Base-by-base conservation (phyloP, 1,140 invertebrate genomes). In the Metaphire vulgaris region DNA sequence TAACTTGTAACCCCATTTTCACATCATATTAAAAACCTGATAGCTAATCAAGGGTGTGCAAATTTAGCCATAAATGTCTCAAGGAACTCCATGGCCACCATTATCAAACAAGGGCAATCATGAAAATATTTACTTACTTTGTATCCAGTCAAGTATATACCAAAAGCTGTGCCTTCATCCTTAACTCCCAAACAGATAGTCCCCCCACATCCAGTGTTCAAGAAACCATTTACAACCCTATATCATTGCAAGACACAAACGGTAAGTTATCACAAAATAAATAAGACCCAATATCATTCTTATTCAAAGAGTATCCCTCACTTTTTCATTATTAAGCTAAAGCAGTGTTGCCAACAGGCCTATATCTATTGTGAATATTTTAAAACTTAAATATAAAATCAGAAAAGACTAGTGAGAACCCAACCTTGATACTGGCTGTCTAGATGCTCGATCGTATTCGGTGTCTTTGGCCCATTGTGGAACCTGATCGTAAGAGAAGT, bases 201-300 rank as follows among this genome's bases (percentile, higher is more conserved):
- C 26, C 86, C 86, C 64, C 86, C 86, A 66, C 78, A 77, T 0
- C 84, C 85, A 41, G 83, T 84, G 78, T 87, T 87, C 2, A 87
- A 78, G 77, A 85, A 86, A 0, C 79, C 85, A 83, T 84, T 85
- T 0, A 86, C 30, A 31, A 80, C 77, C 69, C 85, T 86, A 78
- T 33, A 83, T 79, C 72, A 67, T 76, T 74, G 65, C 65, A 74
- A 2, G 67, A 15, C 0, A 29, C 15, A n/a, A 28, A 21, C 34
- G 28, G 28, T 2, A 65, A 64, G 33, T 73, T n/a, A 73, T 16
- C 16, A n/a, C 21, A n/a, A n/a, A n/a, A n/a, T n/a, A n/a, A n/a
- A n/a, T n/a, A n/a, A n/a, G n/a, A n/a, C n/a, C n/a, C n/a, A n/a
- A n/a, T n/a, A n/a, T n/a, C n/a, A n/a, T n/a, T n/a, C n/a, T n/a